phyloP scores from a whole-genome alignment of 2,113 vertebrate genomes.

The Larimichthys crocea region DNA sequence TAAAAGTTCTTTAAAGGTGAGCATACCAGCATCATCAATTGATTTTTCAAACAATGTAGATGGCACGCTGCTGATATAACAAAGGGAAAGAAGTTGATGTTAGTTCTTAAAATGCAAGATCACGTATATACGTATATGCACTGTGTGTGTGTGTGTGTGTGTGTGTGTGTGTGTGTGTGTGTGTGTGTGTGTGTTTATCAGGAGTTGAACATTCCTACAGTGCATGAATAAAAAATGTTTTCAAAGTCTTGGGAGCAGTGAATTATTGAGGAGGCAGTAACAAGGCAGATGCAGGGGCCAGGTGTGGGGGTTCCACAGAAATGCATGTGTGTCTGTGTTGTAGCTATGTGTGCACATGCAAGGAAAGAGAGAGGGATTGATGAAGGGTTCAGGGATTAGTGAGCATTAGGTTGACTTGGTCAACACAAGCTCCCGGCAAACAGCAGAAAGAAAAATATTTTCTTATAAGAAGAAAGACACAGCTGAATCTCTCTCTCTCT shows the following conservation, averaged over 20 bases:
- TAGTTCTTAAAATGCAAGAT: constrained; percentile 36
- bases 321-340: not conserved
- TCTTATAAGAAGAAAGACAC: constrained; percentile 11
- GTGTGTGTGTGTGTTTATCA: constrained; percentile 34
- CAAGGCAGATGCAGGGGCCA: constrained; percentile 49
- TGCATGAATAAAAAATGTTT: constrained; percentile 82
- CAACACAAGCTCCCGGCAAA: constrained; percentile 50
- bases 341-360: not conserved
- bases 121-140: not conserved
- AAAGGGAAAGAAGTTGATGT: constrained; percentile 24
- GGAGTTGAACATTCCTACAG: constrained; percentile 63
- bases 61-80: constrained; percentile 20
- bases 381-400: constrained; percentile 53
- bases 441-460: constrained; percentile 32
- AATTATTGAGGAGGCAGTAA: constrained; percentile 81
- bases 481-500: not conserved
- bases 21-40: not conserved
- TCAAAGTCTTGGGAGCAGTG: constrained; percentile 74
- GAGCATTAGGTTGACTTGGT: constrained; percentile 49
- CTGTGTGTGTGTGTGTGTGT: constrained; percentile 28
- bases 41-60: constrained; percentile 13
- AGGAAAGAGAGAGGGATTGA: not conserved
- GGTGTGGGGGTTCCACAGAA: constrained; percentile 41
- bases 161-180: constrained; percentile 15
- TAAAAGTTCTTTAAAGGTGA: no score